Evolutionary conservation across 2,888 invertebrate species (phyloP), one percentile per base, ranked within the genome.

Genomic region (Xestoiulus laeticollis): DNA sequence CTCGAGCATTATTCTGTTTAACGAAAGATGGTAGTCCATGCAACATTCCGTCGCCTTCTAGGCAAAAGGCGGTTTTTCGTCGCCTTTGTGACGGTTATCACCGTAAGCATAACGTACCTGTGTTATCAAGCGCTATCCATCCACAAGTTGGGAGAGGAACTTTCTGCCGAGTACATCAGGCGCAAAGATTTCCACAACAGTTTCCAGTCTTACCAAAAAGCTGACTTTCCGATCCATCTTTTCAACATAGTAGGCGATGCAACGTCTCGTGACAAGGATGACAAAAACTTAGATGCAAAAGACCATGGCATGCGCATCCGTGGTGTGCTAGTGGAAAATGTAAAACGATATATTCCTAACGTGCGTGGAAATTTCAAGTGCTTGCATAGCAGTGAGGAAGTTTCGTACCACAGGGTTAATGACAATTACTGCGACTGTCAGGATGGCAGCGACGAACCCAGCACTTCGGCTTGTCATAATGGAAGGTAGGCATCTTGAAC

Each of bases 401-500:
- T 95, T 87, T 91, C 93, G 1, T 96, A 95, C 91, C 92, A 92
- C 53, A 94, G 94, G 90, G 95, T 97, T 1, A 98, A 98, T 92
- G 98, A 98, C 91, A 97, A 98, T 92, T 98, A 96, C 92, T 98
- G 98, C 93, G 98, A 98, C 92, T 98, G 98, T 90, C 89, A 89
- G 12, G 93, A 93, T 89, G 92, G 91, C 4, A 91, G 91, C 78
- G 93, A 93, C 91, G 93, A 93, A 89, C 93, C 93, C 10, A 92
- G 92, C 5, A 93, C 93, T 5, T 90, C 92, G 82, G 93, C 93
- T 19, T 93, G 93, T 90, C 91, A 91, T 53, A 90, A 91, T 89
- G 91, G 91, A 89, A 90, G 87, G 87, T 87, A 53, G 26, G 84
- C 33, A 33, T 5, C n/a, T 85, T 38, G 22, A 6, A n/a, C 84